Evolutionary conservation across 2,797 vertebrate species (phyloP).

Genomic region (Hyperoplus lanceolatus): DNA sequence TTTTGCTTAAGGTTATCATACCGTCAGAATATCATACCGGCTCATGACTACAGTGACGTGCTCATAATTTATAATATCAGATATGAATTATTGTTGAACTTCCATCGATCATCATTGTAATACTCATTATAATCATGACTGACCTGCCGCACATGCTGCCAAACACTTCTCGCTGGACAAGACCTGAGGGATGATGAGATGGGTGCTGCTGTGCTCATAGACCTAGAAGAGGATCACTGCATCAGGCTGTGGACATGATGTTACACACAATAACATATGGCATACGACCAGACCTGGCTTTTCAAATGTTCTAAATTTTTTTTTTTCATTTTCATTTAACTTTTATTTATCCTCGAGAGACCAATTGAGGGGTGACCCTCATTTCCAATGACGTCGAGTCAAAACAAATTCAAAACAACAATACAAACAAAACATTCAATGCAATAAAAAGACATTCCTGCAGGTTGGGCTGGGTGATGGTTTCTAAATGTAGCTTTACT

Average conservation of each 20-base stretch:
- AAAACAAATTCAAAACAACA: too few species aligned
- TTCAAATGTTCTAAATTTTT: background rate
- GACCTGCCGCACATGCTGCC: constrained; percentile 94
- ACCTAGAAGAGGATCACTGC: constrained; percentile 78
- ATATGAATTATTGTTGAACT: background rate
- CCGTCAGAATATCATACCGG: too few species aligned
- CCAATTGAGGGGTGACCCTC: too few species aligned
- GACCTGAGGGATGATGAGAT: constrained; percentile 89
- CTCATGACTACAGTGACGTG: too few species aligned
- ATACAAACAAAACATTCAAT: too few species aligned
- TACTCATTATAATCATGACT: constrained; percentile 61
- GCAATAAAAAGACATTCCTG: background rate
- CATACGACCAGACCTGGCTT: background rate
- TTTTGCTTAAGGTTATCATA: too few species aligned
- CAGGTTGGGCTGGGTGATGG: background rate
- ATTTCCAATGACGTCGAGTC: too few species aligned
- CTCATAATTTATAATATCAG: background rate
- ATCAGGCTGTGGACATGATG: constrained; percentile 5
- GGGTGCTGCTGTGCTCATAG: constrained; percentile 88
- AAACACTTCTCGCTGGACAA: constrained; percentile 94
- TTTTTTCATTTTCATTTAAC: too few species aligned
- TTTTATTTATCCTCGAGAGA: too few species aligned
- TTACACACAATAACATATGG: constrained; percentile 4
- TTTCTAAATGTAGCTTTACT: background rate
- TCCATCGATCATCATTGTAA: background rate